Percentiles rank a stretch among this genome's conserved stretches.
These are phyloP conservation scores for Baryphthengus martii DNA, from an alignment of 2,113 vertebrate genomes.

Conservation along the genomic window DNA sequence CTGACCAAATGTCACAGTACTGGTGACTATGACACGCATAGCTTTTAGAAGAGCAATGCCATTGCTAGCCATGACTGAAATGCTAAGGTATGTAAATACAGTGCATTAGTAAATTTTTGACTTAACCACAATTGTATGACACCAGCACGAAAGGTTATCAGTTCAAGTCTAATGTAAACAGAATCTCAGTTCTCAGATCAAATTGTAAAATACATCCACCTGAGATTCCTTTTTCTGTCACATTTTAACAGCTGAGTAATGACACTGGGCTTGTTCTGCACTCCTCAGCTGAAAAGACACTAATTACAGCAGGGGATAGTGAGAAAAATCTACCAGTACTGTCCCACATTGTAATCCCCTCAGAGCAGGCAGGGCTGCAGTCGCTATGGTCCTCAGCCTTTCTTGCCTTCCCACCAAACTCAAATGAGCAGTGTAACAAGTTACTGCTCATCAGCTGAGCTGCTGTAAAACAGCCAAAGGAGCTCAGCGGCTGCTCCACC, in stretches of 20 bases:
- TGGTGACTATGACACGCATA: background rate
- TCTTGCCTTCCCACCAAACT: background rate
- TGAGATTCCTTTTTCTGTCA: background rate
- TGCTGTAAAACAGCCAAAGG: rapidly evolving
- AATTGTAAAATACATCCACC: background rate
- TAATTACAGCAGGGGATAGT: rapidly evolving
- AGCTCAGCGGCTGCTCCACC: background rate
- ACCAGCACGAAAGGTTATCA: background rate
- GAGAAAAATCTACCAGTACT: background rate
- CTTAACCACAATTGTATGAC: background rate
- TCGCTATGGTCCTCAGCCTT: background rate
- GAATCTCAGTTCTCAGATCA: background rate
- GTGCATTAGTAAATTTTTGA: rapidly evolving
- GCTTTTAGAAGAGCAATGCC: background rate
- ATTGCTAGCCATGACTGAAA: background rate
- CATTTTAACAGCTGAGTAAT: background rate
- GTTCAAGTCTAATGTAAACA: background rate
- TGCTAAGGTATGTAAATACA: background rate
- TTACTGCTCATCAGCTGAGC: background rate
- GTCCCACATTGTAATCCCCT: rapidly evolving
- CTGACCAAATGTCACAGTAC: background rate
- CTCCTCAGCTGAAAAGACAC: rapidly evolving
- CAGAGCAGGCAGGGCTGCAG: background rate
- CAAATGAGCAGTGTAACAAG: rapidly evolving
- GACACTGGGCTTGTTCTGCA: background rate